Evolutionary conservation across 2,797 vertebrate genomes (phyloP).

Genomic region (Melanotaenia nigrans): DNA sequence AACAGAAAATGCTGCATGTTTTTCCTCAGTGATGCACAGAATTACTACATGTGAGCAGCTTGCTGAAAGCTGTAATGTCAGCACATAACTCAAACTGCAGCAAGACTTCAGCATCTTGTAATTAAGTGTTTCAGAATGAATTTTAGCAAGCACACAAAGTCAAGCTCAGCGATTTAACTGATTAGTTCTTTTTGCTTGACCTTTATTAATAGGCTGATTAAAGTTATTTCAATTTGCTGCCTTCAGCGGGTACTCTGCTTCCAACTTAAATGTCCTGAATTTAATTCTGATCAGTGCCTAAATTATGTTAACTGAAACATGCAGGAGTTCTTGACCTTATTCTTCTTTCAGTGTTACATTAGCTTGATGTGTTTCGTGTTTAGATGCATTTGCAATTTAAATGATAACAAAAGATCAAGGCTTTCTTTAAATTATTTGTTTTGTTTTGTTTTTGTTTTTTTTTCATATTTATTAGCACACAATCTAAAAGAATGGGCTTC

Average conservation of each 20-base stretch:
- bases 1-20: background rate
- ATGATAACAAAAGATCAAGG: background rate
- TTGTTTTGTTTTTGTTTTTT: background rate
- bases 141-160: background rate
- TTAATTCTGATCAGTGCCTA: background rate
- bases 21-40: conserved; percentile 4
- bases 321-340: background rate
- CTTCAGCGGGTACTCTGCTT: background rate
- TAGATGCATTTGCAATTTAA: background rate
- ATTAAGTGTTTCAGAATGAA: background rate
- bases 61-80: background rate
- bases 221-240: background rate
- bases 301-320: background rate
- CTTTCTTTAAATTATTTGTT: background rate
- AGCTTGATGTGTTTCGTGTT: background rate
- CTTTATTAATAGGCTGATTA: background rate
- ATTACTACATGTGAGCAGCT: conserved; percentile 9
- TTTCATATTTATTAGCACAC: background rate
- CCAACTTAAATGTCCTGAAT: background rate
- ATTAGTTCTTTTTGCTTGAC: background rate
- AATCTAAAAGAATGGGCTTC: background rate
- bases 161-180: background rate
- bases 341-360: background rate
- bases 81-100: background rate
- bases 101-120: background rate